phyloP scores from a whole-genome alignment of 2,888 invertebrate species.

The Neoaliturus tenellus region DNA sequence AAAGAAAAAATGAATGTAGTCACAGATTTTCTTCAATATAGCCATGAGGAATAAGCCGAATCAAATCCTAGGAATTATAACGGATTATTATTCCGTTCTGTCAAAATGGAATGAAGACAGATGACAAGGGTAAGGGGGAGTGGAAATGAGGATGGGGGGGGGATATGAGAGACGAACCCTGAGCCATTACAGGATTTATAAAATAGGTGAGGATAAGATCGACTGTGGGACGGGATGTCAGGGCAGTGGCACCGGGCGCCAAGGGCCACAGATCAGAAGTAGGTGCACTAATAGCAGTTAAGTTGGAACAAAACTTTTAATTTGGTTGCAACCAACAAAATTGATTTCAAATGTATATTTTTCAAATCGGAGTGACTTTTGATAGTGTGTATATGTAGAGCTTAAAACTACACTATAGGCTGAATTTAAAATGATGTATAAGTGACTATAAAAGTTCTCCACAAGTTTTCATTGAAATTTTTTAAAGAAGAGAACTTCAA shows the following conservation, averaged over 20 bases:
- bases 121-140: background rate
- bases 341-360: no score
- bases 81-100: constrained; percentile 43
- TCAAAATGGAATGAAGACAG: constrained; percentile 27
- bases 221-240: constrained; percentile 6
- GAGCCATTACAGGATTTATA: constrained; percentile 39
- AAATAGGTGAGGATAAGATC: constrained; percentile 32
- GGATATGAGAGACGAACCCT: background rate
- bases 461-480: no score
- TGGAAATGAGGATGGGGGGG: background rate
- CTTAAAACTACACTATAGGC: no score
- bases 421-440: no score
- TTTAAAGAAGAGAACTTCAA: no score
- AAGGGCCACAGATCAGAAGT: background rate
- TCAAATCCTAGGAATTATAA: constrained; percentile 30
- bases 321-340: no score
- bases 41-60: background rate
- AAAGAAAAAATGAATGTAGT: background rate
- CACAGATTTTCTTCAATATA: background rate
- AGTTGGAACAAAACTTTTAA: no score
- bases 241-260: constrained; percentile 7
- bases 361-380: no score
- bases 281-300: background rate
- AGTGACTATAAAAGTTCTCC: no score
- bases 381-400: no score